Evolutionary conservation across 2,797 vertebrate species (phyloP), one percentile per base, ranked within the genome.

Genomic region (Parauchenoglanis ngamensis): DNA sequence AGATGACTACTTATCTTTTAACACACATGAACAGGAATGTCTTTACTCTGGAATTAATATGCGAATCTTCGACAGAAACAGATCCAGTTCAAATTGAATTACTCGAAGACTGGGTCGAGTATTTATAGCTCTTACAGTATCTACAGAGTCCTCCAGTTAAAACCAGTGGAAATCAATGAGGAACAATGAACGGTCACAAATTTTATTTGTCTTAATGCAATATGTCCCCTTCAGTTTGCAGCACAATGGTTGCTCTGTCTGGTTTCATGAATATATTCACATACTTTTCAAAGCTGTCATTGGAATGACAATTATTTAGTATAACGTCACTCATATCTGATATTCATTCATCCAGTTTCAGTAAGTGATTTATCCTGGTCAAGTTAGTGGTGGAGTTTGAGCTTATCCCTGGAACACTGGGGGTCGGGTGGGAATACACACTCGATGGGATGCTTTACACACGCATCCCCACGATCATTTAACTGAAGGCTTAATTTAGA

Each of bases 181-280:
- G 31, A 79, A 61, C 85, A 79, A 82, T 72, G 77, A 82, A 86
- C 56, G 11, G 28, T n/a, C 49, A 56, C 49, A 67, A 77, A 78
- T 78, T 67, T 52, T 40, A 68, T 78, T 84, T 54, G 11, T 35
- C 19, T 56, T 6, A 35, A 57, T 23, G 10, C 52, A 77, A 19
- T 77, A 77, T 21, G 49, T 52, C 49, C 49, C 1, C 17, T 54
- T 31, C 46, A 31, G 49, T 56, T 77, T 77, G 54, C 46, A 77
- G n/a, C 49, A 54, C 10, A 52, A 56, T 77, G 49, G n/a, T 49
- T 63, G 23, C 23, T n/a, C 8, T 54, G 2, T 54, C 12, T 52
- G n/a, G 15, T 79, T 79, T 79, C 28, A 57, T 21, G 54, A 78
- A 78, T 28, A 31, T 77, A 52, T 5, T 54, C 73, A 76, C 72